phyloP scores from a whole-genome alignment of 2,797 vertebrate species.

The Orientallactaga sibirica region DNA sequence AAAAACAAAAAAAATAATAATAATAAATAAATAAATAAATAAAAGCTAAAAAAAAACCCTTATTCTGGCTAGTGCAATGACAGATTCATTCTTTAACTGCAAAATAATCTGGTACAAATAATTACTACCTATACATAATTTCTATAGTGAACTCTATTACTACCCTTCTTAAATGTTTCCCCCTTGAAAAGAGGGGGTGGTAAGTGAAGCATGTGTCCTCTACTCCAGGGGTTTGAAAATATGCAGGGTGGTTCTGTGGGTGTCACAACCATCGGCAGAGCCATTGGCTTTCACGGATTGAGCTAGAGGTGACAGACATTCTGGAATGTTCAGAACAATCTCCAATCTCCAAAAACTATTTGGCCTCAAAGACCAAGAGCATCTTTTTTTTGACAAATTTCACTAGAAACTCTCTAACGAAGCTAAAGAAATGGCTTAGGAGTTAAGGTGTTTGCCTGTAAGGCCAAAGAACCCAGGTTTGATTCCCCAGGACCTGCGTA shows the following conservation, averaged over 20 bases:
- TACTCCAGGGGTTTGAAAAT: not conserved
- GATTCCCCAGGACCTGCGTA: too few species aligned
- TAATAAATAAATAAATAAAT: too few species aligned
- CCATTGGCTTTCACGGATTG: not conserved
- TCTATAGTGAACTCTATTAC: not conserved
- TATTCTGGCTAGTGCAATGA: too few species aligned
- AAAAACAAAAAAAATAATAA: too few species aligned
- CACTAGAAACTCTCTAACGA: not conserved
- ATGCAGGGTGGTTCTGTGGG: not conserved
- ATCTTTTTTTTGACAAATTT: slow-evolving; percentile 1
- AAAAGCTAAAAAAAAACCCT: too few species aligned
- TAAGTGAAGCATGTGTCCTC: not conserved
- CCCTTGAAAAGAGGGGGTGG: not conserved
- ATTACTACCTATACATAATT: too few species aligned
- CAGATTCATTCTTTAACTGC: not conserved
- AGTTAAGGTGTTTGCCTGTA: too few species aligned
- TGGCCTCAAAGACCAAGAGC: not conserved
- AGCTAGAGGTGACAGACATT: not conserved
- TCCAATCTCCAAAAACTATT: not conserved
- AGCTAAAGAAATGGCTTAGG: too few species aligned
- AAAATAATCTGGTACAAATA: too few species aligned
- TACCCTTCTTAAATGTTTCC: not conserved
- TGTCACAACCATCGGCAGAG: not conserved
- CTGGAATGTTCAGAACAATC: not conserved
- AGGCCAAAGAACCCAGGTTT: too few species aligned